A percentile compares a stretch with the other conserved stretches of the same genome.
phyloP scores from a whole-genome alignment of 2,113 vertebrate species.

The Brevimyrus niger region DNA sequence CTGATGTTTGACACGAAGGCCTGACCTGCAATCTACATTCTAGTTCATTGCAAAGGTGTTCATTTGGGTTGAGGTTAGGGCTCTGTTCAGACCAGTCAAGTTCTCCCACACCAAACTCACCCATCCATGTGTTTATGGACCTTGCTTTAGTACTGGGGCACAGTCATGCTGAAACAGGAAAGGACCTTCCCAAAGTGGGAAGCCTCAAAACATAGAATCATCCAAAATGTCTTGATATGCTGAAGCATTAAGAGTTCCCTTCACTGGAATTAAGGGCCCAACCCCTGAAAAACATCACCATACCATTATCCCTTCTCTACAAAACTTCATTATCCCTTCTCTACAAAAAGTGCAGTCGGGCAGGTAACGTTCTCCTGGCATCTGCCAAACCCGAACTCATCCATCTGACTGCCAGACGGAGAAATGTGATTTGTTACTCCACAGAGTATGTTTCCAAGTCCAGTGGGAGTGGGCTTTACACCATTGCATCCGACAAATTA shows the following conservation, averaged over 20 bases:
- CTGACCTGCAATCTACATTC: neutral
- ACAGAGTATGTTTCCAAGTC: no score
- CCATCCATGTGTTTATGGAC: neutral
- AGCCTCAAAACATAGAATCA: no score
- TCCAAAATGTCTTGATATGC: neutral
- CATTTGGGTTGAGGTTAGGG: neutral
- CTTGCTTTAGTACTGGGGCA: neutral
- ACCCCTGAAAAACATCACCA: neutral
- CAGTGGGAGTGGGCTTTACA: no score
- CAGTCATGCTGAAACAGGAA: neutral
- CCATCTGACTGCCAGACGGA: no score
- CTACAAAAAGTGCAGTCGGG: neutral
- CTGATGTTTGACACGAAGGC: neutral
- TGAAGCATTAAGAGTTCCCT: neutral
- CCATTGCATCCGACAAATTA: no score
- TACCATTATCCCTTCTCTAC: neutral
- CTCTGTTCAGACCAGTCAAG: neutral
- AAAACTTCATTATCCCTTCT: neutral
- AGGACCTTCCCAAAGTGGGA: neutral
- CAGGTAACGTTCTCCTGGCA: no score
- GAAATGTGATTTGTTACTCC: no score
- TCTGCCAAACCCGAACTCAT: no score
- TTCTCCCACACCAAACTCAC: neutral
- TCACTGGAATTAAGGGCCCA: neutral
- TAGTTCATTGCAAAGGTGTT: neutral